A percentile compares a stretch with the other conserved stretches of the same genome.
phyloP scores from a whole-genome alignment of 1,140 invertebrate species.

The Papilio aristodemus region DNA sequence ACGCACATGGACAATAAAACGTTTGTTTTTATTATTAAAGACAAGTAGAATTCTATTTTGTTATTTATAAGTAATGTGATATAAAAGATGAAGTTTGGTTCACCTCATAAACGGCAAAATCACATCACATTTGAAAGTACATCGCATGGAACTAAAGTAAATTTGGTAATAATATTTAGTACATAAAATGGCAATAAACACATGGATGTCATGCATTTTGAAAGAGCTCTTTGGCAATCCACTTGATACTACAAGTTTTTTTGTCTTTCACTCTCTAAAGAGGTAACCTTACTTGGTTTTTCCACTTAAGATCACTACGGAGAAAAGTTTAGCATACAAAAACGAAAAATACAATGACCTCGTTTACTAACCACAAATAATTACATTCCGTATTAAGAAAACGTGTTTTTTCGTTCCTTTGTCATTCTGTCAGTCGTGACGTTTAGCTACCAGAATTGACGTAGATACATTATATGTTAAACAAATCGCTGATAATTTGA shows the following conservation, averaged over 20 bases:
- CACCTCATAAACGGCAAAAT: no score
- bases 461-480: no score
- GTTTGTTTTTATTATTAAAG: no score
- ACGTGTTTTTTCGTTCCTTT: background rate
- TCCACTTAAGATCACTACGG: background rate
- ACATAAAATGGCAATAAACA: background rate
- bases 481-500: no score
- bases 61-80: no score
- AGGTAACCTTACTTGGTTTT: conserved; percentile 6
- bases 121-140: background rate
- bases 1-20: no score
- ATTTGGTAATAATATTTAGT: background rate
- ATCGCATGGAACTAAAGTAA: background rate
- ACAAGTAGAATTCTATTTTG: no score
- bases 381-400: background rate
- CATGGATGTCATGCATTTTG: background rate
- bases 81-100: no score
- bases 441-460: no score
- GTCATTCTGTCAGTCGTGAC: no score
- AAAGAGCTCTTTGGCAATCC: background rate
- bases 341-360: background rate
- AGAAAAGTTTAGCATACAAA: conserved; percentile 12
- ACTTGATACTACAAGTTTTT: conserved; percentile 1
- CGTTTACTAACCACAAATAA: no score
- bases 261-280: background rate